Conservation (phyloP, 2,797 vertebrate species). For the Oryzias sinensis region DNA sequence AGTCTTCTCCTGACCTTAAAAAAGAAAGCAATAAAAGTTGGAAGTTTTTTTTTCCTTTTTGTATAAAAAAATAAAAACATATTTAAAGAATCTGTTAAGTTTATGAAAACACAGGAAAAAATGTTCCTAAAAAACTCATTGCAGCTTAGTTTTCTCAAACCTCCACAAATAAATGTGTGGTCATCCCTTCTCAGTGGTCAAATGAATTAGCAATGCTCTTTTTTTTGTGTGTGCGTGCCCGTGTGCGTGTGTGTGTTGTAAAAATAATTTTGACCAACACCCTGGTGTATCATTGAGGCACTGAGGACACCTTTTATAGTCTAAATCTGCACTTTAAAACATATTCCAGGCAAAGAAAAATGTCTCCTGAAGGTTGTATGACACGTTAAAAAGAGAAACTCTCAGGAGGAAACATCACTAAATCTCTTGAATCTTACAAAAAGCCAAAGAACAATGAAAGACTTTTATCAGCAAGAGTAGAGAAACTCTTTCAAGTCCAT, state of each 20-base stretch:
- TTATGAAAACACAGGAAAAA: too few species aligned
- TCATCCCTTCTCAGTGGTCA: too few species aligned
- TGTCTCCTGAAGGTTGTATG: slow-evolving; percentile 47
- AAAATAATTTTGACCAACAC: slow-evolving; percentile 31
- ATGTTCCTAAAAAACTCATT: too few species aligned
- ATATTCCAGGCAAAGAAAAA: slow-evolving; percentile 29
- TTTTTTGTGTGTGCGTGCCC: too few species aligned
- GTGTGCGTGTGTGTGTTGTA: slow-evolving; percentile 10
- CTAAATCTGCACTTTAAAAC: slow-evolving; percentile 33
- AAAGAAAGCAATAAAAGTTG: too few species aligned
- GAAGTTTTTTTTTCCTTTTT: too few species aligned
- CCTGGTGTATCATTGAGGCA: slow-evolving; percentile 28
- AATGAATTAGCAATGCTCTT: too few species aligned
- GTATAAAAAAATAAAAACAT: too few species aligned
- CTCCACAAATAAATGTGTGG: too few species aligned
- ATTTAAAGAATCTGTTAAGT: too few species aligned
- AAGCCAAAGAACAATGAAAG: slow-evolving; percentile 40
- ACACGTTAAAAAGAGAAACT: slow-evolving; percentile 50
- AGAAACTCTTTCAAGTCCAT: slow-evolving; percentile 6
- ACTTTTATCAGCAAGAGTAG: slow-evolving; percentile 14
- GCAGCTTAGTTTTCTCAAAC: too few species aligned
- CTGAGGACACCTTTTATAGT: slow-evolving; percentile 30
- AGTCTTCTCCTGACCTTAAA: too few species aligned
- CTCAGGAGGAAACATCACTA: slow-evolving; percentile 28
- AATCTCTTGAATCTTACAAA: slow-evolving; percentile 31